Evolutionary conservation across 2,888 invertebrate species (phyloP), one percentile per base, ranked within the genome.

Genomic region (Agrotis clavis): DNA sequence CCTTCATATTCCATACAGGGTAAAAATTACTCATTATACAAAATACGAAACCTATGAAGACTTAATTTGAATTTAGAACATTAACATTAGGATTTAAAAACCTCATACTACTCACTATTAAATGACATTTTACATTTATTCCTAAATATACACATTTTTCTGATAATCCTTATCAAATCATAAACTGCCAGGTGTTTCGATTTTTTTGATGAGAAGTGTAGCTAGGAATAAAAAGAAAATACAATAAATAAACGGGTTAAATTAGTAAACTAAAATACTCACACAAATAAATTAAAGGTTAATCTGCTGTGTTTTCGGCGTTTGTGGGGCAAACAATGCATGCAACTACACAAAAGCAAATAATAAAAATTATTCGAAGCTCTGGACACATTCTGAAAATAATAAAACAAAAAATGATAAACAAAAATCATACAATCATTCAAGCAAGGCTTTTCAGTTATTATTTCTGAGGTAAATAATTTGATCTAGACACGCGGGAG

Each of bases 331-430:
- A 88, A 74, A 90, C 79, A 90, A 89, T 88, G 88, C 95, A 96
- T 96, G 96, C 96, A 95, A 94, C 93, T 94, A 95, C 91, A 90
- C 85, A 92, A 90, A 94, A 94, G 94, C 95, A 94, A 94, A 93
- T 89, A 83, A 95, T 89, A 89, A 86, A 90, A 90, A 92, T 83
- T 86, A 92, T 91, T 85, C 86, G 91, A 94, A 91, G 91, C 91
- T 73, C 92, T 89, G 87, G 88, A 83, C 79, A 88, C 88, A 91
- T 87, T 94, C 95, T 94, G 95, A 93, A 93, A 93, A 90, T 85
- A 86, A 92, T 30, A 68, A 75, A 71, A 75, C 61, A 51, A 67
- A 45, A 74, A 71, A 77, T 66, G 66, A 71, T 70, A 81, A 70
- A 72, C 59, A 74, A 47, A 41, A 35, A 72, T 50, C 1, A 35